Percentiles rank a stretch among this genome's conserved stretches.
These are phyloP conservation scores for Perccottus glenii DNA, from an alignment of 2,113 vertebrate species.

Conservation along the genomic window DNA sequence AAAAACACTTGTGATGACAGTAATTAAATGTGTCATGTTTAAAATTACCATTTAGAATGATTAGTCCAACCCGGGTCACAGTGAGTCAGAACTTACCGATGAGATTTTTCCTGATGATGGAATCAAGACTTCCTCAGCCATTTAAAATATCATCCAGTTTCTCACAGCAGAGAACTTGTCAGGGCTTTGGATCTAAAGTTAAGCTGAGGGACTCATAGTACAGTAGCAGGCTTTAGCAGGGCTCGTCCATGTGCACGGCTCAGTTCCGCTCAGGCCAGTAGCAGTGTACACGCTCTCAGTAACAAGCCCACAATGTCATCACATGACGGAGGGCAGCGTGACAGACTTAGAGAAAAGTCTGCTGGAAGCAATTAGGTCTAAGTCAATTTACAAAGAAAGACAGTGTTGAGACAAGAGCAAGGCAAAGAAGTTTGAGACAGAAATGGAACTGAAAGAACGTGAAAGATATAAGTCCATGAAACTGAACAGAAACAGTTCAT, in stretches of 20 bases:
- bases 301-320: constrained; percentile 72
- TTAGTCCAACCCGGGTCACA: background rate
- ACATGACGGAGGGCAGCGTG: constrained; percentile 81
- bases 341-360: constrained; percentile 66
- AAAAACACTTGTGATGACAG: too few relatives aligned
- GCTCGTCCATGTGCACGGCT: constrained; percentile 24
- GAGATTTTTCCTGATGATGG: constrained; percentile 65
- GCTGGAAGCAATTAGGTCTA: constrained; percentile 80
- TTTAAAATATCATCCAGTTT: constrained; percentile 46
- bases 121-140: constrained; percentile 80
- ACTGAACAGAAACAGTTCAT: too few relatives aligned
- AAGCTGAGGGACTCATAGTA: constrained; percentile 45
- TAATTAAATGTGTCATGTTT: too few relatives aligned
- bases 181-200: constrained; percentile 23
- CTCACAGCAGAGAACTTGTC: constrained; percentile 2
- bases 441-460: background rate
- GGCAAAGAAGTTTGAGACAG: background rate
- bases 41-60: too few relatives aligned
- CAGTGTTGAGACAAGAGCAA: background rate
- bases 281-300: constrained; percentile 24
- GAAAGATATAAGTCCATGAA: background rate
- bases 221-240: constrained; percentile 35
- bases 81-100: constrained; percentile 70
- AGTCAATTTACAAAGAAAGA: constrained; percentile 74
- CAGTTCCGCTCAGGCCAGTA: constrained; percentile 18